Percentiles rank a stretch among this genome's conserved stretches.
These are phyloP conservation scores for Phoxinus phoxinus DNA, from an alignment of 2,113 vertebrate genomes.

Conservation along the genomic window DNA sequence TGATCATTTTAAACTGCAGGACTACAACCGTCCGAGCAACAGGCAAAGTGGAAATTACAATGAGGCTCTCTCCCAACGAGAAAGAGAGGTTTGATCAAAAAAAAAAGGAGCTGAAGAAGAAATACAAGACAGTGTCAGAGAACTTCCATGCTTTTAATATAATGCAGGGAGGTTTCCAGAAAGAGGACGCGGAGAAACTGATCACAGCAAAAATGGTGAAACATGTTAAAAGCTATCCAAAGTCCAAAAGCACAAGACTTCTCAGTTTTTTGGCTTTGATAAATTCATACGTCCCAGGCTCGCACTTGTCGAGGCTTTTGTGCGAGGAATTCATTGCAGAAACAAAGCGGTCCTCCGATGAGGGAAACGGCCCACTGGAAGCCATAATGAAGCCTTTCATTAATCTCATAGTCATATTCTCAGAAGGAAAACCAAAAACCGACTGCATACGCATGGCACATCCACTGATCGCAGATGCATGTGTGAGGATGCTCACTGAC, in stretches of 20 bases:
- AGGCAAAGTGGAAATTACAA: background rate
- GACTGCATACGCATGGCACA: background rate
- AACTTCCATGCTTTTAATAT: background rate
- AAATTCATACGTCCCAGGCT: slow-evolving; percentile 1
- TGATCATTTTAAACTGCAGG: background rate
- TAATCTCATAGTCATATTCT: background rate
- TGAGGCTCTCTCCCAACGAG: background rate
- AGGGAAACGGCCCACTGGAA: background rate
- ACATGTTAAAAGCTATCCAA: background rate
- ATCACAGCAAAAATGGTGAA: background rate
- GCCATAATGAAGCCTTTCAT: background rate
- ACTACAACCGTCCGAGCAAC: background rate
- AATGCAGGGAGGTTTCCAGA: background rate
- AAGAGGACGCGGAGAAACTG: background rate
- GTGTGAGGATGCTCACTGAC: background rate
- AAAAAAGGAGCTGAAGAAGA: background rate
- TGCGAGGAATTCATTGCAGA: background rate
- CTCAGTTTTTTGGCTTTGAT: slow-evolving; percentile 4
- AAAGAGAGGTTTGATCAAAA: background rate
- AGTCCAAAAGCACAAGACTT: background rate
- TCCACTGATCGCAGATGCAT: background rate
- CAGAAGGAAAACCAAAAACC: background rate
- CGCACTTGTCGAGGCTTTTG: background rate
- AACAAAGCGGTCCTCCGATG: background rate
- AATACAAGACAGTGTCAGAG: background rate